phyloP scores from a whole-genome alignment of 2,797 vertebrate species.

The Oryzias dopingdopingensis region DNA sequence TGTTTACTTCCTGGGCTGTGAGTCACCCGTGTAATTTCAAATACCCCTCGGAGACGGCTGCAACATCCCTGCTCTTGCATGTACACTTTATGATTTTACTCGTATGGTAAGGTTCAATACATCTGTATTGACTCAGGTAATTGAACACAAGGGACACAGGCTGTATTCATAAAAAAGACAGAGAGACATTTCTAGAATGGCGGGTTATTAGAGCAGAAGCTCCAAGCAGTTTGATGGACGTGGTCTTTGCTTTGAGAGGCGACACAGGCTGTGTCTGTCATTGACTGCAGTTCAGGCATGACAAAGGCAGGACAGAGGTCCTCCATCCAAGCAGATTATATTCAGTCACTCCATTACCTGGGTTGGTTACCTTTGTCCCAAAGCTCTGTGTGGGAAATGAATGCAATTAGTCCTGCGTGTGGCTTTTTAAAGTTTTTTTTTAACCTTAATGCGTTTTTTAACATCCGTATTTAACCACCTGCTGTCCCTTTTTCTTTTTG shows the following conservation, averaged over 20 bases:
- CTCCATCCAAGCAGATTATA: slow-evolving; percentile 48
- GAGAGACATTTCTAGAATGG: slow-evolving; percentile 40
- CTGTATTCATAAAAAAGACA: slow-evolving; percentile 60
- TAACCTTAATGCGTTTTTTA: slow-evolving; percentile 15
- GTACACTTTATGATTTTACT: slow-evolving; percentile 74
- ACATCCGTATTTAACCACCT: slow-evolving; percentile 51
- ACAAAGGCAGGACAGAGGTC: slow-evolving; percentile 55
- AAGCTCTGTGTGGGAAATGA: slow-evolving; percentile 57
- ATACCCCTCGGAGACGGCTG: slow-evolving; percentile 43
- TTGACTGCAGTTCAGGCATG: slow-evolving; percentile 62
- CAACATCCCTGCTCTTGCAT: slow-evolving; percentile 57
- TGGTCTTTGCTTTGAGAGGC: slow-evolving; percentile 30
- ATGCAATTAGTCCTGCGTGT: slow-evolving; percentile 30
- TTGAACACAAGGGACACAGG: slow-evolving; percentile 65
- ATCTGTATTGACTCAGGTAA: slow-evolving; percentile 72
- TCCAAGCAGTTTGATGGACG: slow-evolving; percentile 18
- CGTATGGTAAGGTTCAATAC: slow-evolving; percentile 68
- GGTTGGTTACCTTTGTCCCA: slow-evolving; percentile 56
- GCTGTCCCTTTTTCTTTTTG: slow-evolving; percentile 21
- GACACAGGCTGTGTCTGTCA: slow-evolving; percentile 49
- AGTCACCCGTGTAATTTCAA: slow-evolving; percentile 66
- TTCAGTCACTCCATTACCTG: slow-evolving; percentile 56
- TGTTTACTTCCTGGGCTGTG: slow-evolving; percentile 68
- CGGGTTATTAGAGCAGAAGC: slow-evolving; percentile 48
- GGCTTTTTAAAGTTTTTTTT: not conserved